Base-by-base conservation (phyloP, 2,888 invertebrate genomes). In the Rhaphigaster nebulosa region DNA sequence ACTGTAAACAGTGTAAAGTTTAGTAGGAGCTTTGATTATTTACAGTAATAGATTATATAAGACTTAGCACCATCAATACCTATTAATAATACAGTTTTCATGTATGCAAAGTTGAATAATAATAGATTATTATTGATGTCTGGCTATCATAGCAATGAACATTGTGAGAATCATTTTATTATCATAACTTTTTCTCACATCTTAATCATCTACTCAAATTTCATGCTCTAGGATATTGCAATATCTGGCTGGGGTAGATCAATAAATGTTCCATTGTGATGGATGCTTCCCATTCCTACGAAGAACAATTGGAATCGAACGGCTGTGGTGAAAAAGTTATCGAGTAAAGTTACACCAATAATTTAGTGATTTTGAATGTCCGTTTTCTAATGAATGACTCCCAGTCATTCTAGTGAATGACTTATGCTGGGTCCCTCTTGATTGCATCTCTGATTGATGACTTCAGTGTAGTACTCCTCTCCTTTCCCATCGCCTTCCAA, bases 381-480 rank as follows among this genome's bases (percentile, higher is more conserved):
- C 34, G 20, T 76, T 76, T 34, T 38, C 13, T 65, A 65, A 65
- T 65, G 65, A 65, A 65, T 65, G 34, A 76, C 34, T 76, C 38
- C 34, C 70, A 76, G 20, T 76, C 34, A 76, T 76, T 38, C 70
- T 38, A 76, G 38, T 76, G 70, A 76, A 76, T 76, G 70, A 76
- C 70, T 76, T 76, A 76, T 76, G 70, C 38, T 76, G 20, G 70
- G 34, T 23, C 70, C 38, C 23, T 76, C 34, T 20, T 76, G 70
- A 76, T 76, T 76, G 70, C 70, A 76, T 76, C 70, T 29, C 38
- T 76, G 70, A 76, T 76, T 76, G 70, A 76, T 76, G 34, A 76
- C 70, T 76, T 20, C 6, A 76, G 34, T 76, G 20, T 34, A 38
- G 70, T 76, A 38, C 1, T n/a, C 70, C 18, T 70, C 70, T 34